Base-by-base conservation (phyloP, 2,797 vertebrate species). In the Crocidura indochinensis region DNA sequence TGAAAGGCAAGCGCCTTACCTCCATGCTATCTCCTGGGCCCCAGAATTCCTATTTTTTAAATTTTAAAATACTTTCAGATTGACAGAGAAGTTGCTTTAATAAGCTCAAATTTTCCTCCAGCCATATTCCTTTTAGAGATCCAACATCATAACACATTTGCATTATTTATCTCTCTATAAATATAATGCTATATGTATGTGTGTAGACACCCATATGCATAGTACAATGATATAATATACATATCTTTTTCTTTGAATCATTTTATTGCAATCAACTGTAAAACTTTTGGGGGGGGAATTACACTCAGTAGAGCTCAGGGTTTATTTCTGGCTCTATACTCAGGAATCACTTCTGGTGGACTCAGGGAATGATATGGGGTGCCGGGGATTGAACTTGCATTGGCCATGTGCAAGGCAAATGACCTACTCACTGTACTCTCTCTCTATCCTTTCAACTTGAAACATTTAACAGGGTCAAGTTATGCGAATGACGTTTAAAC, bases 11-110 rank as follows among this genome's bases (percentile, higher is more conserved):
- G n/a, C n/a, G n/a, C n/a, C n/a, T n/a, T n/a, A n/a, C n/a, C n/a
- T n/a, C n/a, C n/a, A n/a, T n/a, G n/a, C n/a, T n/a, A n/a, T n/a
- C n/a, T n/a, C n/a, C n/a, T n/a, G n/a, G 6, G 53, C 53, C 19
- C 19, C 53, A 56, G 11, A 11, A 56, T 56, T 56, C 60, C 60
- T 62, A 19, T 20, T 24, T 65, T 65, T 20, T 65, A 26, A 3
- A 65, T 6, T 83, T 65, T 77, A 17, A 67, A 47, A 60, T 51
- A 90, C 86, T 81, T 91, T 88, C 87, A 91, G 69, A 53, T 26
- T 31, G 53, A 71, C 73, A 79, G 49, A 94, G 29, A 86, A 79
- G 77, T 67, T 91, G n/a, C 46, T 87, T 56, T 44, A 71, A 38
- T 46, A 65, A 24, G 56, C 27, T 19, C n/a, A 62, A 65, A 73